These are phyloP conservation scores for Meteorus colon DNA, from an alignment of 2,888 invertebrate species.

Conservation along the genomic window DNA sequence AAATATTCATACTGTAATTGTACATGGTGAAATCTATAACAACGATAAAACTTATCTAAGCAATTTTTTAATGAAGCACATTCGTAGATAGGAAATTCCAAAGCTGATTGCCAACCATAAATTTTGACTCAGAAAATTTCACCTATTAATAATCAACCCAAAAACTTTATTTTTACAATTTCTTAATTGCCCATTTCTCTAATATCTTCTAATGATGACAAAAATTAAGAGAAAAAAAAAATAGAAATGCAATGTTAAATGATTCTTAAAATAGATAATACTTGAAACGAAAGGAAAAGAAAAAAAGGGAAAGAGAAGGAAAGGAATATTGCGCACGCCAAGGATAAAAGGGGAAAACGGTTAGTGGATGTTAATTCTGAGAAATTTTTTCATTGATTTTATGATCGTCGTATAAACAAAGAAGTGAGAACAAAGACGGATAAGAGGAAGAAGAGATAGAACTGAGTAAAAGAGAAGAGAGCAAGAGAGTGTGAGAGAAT, in stretches of 20 bases:
- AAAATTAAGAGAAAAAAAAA: not conserved
- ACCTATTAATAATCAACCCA: too few relatives aligned
- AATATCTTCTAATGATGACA: not conserved
- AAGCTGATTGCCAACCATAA: too few relatives aligned
- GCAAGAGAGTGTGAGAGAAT: not conserved
- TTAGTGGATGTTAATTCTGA: slow-evolving; percentile 16
- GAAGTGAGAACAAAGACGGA: slow-evolving; percentile 23
- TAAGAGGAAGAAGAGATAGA: not conserved
- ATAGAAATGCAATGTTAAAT: not conserved
- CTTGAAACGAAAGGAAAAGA: not conserved
- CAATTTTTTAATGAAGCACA: too few relatives aligned
- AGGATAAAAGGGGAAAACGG: slow-evolving; percentile 8
- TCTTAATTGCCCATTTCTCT: too few relatives aligned
- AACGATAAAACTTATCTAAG: too few relatives aligned
- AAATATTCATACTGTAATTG: too few relatives aligned
- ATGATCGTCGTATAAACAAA: slow-evolving; percentile 23
- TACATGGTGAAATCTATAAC: too few relatives aligned
- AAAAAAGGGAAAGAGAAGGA: not conserved
- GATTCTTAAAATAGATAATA: not conserved
- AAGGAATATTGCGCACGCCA: not conserved
- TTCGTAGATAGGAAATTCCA: too few relatives aligned
- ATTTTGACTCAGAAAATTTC: too few relatives aligned
- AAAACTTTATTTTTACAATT: too few relatives aligned
- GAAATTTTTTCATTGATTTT: slow-evolving; percentile 16
- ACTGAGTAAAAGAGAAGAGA: not conserved